Base-by-base conservation (phyloP, 2,888 invertebrate species). In the Brachylomia viminalis region DNA sequence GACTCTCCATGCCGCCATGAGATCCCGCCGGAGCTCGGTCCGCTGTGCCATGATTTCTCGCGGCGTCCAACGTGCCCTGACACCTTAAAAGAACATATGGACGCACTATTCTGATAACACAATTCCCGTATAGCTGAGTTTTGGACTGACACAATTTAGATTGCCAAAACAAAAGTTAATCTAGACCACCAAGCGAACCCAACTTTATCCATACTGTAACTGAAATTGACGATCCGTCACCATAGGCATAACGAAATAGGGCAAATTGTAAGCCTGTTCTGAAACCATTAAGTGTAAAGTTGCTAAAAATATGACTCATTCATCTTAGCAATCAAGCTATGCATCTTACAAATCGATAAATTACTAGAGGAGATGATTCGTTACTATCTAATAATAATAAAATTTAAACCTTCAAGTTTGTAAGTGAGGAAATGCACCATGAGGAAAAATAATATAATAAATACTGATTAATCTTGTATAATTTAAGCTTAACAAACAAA, bases 341-440 rank as follows among this genome's bases (percentile, higher is more conserved):
- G n/a, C n/a, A n/a, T n/a, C n/a, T 75, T 75, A 49, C 65, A 75
- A 75, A 75, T 75, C 38, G 47, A 65, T 75, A 66, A 65, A 65
- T 27, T 7, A n/a, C 20, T 17, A 2, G 4, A 65, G 27, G 6
- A 56, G 54, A 45, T 75, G 64, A 30, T 75, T 62, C 27, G 2
- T 1, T 20, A 54, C 27, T 56, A 27, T 20, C 66, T 49, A n/a
- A 10, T 42, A 38, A 4, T 33, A 2, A 23, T 61, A 23, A 52
- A 47, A 54, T 11, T 68, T 47, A 54, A 69, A 77, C 47, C 54
- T 77, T 77, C 62, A 77, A 42, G 30, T 67, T 59, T 49, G 27
- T 33, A 38, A 38, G 38, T 33, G n/a, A n/a, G n/a, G n/a, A n/a
- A n/a, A n/a, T n/a, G n/a, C n/a, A n/a, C n/a, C 20, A 71, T 56